Evolutionary conservation across 2,888 invertebrate genomes (phyloP).

Genomic region (Notodonta dromedarius): DNA sequence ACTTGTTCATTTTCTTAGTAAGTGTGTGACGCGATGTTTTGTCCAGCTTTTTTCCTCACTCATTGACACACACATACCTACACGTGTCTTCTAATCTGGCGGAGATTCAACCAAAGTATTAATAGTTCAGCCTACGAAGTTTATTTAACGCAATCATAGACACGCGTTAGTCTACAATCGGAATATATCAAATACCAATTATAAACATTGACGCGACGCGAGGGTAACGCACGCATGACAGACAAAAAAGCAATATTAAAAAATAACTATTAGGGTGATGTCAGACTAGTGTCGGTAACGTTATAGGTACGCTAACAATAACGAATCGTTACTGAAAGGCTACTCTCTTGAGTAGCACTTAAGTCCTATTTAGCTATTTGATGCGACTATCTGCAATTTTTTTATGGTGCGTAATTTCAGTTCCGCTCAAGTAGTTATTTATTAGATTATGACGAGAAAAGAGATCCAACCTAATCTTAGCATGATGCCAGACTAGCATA

Average conservation of each 20-base stretch:
- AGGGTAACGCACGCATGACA: constrained; percentile 73
- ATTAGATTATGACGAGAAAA: too few relatives aligned
- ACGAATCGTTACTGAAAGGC: too few relatives aligned
- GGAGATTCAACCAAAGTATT: constrained; percentile 33
- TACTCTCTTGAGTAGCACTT: too few relatives aligned
- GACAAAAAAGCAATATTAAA: constrained; percentile 62
- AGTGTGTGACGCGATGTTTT: constrained; percentile 13
- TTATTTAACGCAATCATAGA: constrained; percentile 29
- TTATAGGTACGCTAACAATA: not conserved
- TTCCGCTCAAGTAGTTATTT: too few relatives aligned
- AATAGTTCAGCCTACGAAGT: constrained; percentile 29
- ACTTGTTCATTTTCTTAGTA: constrained; percentile 13
- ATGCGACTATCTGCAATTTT: too few relatives aligned
- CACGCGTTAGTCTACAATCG: constrained; percentile 17
- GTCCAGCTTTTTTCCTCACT: constrained; percentile 19
- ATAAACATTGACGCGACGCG: constrained; percentile 36
- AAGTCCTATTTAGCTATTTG: too few relatives aligned
- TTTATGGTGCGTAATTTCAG: too few relatives aligned
- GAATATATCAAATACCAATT: constrained; percentile 33
- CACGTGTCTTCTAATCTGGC: constrained; percentile 33
- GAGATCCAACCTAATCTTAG: too few relatives aligned
- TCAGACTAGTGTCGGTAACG: constrained; percentile 7
- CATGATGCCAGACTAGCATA: too few relatives aligned
- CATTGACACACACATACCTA: constrained; percentile 17
- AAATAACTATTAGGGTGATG: constrained; percentile 53